Evolutionary conservation across 2,797 vertebrate genomes (phyloP).

Genomic region (Loris lydekkerianus): DNA sequence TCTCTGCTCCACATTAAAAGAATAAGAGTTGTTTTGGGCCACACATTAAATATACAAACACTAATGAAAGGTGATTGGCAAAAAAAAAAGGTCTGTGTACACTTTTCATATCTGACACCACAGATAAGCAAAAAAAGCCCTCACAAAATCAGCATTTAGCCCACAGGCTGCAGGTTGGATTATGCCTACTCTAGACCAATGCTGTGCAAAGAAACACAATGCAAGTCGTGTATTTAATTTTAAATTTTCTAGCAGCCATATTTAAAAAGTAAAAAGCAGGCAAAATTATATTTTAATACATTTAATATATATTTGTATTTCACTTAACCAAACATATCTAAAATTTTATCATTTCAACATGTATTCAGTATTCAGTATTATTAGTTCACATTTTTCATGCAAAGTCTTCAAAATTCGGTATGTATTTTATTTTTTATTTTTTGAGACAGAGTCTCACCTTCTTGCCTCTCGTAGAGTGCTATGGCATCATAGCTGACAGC

Average conservation of each 20-base stretch:
- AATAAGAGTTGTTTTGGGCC: too few relatives aligned
- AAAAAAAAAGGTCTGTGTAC: too few relatives aligned
- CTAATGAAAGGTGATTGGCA: too few relatives aligned
- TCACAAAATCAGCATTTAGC: too few relatives aligned
- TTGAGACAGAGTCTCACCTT: too few relatives aligned
- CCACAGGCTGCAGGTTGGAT: too few relatives aligned
- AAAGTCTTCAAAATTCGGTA: neutral
- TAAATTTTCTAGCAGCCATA: neutral
- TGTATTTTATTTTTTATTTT: neutral
- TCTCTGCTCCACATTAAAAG: too few relatives aligned
- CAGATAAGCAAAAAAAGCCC: too few relatives aligned
- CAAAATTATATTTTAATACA: conserved; percentile 24
- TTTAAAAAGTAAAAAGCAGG: neutral
- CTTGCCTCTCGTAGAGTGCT: too few relatives aligned
- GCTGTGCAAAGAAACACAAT: neutral
- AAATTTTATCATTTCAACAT: neutral
- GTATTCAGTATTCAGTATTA: neutral
- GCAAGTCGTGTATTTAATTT: neutral
- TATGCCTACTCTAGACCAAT: neutral
- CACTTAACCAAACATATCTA: neutral
- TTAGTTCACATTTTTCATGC: neutral
- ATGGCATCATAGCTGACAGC: too few relatives aligned
- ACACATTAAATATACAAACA: too few relatives aligned
- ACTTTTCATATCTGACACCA: too few relatives aligned
- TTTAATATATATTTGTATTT: neutral